Evolutionary conservation across 1,140 invertebrate genomes (phyloP).

Genomic region (Lordiphosa clarofinis): DNA sequence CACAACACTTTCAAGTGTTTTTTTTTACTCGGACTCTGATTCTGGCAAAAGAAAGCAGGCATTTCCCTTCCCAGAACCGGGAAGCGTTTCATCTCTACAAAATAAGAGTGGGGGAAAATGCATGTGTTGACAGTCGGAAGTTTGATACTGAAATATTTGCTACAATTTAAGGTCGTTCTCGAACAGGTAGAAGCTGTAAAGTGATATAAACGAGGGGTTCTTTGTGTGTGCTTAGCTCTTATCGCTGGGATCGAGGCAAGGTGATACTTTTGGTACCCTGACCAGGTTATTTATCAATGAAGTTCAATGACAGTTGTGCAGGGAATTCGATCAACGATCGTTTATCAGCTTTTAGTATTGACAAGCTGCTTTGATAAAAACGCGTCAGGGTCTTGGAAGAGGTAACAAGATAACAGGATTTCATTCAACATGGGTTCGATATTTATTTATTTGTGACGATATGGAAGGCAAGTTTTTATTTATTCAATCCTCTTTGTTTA

Average conservation of each 20-base stretch:
- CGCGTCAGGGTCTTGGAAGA: constrained; percentile 6
- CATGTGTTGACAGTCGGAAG: constrained; percentile 39
- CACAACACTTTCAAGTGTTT: constrained; percentile 55
- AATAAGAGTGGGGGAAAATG: constrained; percentile 9
- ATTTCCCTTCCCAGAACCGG: constrained; percentile 52
- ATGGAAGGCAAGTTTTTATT: no score
- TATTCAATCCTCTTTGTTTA: no score
- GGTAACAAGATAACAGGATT: no score
- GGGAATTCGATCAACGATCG: constrained; percentile 60
- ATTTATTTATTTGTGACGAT: no score
- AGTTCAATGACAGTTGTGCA: constrained; percentile 70
- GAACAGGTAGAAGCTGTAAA: constrained; percentile 58
- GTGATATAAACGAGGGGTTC: constrained; percentile 28
- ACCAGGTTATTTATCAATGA: constrained; percentile 62
- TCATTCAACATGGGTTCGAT: no score
- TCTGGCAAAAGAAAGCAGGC: constrained; percentile 49
- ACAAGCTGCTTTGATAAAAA: constrained; percentile 60
- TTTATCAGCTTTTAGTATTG: constrained; percentile 58
- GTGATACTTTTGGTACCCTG: constrained; percentile 33
- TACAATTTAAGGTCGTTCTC: constrained; percentile 34
- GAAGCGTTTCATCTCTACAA: constrained; percentile 41
- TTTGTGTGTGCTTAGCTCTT: constrained; percentile 51
- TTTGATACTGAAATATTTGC: constrained; percentile 61
- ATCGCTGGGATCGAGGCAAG: constrained; percentile 54
- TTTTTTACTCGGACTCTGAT: constrained; percentile 20